phyloP scores from a whole-genome alignment of 1,140 invertebrate species.

The Aphelenchoides avenae region DNA sequence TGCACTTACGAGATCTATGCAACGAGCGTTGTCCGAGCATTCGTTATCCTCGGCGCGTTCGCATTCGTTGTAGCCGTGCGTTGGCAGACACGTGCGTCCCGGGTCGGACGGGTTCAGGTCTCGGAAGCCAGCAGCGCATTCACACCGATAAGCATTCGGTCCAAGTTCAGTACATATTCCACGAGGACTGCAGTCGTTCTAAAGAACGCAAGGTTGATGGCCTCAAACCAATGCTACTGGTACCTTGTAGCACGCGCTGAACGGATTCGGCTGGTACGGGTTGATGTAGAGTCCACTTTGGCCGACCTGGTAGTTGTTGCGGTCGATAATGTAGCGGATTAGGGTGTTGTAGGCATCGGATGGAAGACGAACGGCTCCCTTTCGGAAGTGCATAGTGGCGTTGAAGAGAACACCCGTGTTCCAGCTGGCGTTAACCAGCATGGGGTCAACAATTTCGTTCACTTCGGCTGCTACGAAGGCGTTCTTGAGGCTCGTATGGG shows the following conservation, averaged over 20 bases:
- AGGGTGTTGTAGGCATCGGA: slow-evolving; percentile 51
- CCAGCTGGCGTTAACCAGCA: slow-evolving; percentile 48
- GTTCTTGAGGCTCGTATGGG: slow-evolving; percentile 50
- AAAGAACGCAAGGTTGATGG: slow-evolving; percentile 1
- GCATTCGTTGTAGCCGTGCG: slow-evolving; percentile 51
- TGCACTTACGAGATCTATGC: slow-evolving; percentile 46
- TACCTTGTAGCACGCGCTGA: slow-evolving; percentile 57
- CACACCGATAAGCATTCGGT: slow-evolving; percentile 49
- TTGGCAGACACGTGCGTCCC: slow-evolving; percentile 43
- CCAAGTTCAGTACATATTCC: slow-evolving; percentile 57
- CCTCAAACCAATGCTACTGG: slow-evolving; percentile 2
- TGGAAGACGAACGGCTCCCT: slow-evolving; percentile 51
- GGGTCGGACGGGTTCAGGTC: slow-evolving; percentile 53
- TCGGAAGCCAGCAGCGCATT: slow-evolving; percentile 44
- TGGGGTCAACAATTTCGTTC: slow-evolving; percentile 57
- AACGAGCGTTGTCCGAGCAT: slow-evolving; percentile 52
- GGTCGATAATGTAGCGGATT: slow-evolving; percentile 51
- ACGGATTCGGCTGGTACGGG: slow-evolving; percentile 55
- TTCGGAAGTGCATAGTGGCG: slow-evolving; percentile 56
- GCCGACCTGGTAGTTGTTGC: slow-evolving; percentile 56
- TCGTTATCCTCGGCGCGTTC: slow-evolving; percentile 54
- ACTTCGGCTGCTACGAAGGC: slow-evolving; percentile 56
- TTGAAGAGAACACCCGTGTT: slow-evolving; percentile 58
- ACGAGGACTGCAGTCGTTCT: slow-evolving; percentile 56
- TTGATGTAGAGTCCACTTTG: slow-evolving; percentile 53